A percentile compares a stretch with the other conserved stretches of the same genome.
phyloP scores from a whole-genome alignment of 2,888 invertebrate species.

The Micoletzkya japonica region DNA sequence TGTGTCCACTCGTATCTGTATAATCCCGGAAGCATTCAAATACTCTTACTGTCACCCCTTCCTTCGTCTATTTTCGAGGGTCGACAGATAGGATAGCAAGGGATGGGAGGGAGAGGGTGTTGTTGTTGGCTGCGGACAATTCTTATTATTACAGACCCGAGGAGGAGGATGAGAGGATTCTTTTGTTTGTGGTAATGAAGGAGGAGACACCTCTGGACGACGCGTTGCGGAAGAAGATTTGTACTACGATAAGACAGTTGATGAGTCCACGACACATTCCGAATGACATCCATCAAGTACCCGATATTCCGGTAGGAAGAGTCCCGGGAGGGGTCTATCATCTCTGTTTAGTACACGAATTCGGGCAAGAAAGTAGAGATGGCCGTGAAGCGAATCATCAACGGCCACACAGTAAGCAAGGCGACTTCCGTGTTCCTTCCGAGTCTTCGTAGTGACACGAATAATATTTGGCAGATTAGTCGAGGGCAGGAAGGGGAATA shows the following conservation, averaged over 20 bases:
- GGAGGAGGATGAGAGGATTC: conserved; percentile 69
- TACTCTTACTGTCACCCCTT: too few relatives aligned
- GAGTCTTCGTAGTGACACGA: too few relatives aligned
- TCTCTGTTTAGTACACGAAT: conserved; percentile 68
- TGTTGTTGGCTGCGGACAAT: neutral
- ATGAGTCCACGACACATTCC: conserved; percentile 70
- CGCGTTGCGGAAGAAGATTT: conserved; percentile 65
- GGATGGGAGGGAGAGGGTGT: too few relatives aligned
- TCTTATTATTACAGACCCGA: conserved; percentile 50
- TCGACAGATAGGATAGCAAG: too few relatives aligned
- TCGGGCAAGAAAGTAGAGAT: conserved; percentile 72
- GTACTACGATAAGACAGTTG: conserved; percentile 63
- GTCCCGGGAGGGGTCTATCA: neutral
- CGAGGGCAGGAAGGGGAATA: too few relatives aligned
- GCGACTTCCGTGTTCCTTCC: too few relatives aligned
- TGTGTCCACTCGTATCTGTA: too few relatives aligned
- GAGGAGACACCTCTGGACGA: conserved; percentile 62
- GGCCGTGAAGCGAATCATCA: conserved; percentile 69
- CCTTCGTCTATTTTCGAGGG: too few relatives aligned
- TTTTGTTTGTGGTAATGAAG: conserved; percentile 69
- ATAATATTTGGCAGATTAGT: too few relatives aligned
- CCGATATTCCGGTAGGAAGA: conserved; percentile 67
- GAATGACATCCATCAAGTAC: conserved; percentile 66
- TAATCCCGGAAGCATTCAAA: too few relatives aligned
- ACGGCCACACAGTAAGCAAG: conserved; percentile 66